Evolutionary conservation across 2,888 invertebrate species (phyloP).

Genomic region (Drosophila aldrichi): DNA sequence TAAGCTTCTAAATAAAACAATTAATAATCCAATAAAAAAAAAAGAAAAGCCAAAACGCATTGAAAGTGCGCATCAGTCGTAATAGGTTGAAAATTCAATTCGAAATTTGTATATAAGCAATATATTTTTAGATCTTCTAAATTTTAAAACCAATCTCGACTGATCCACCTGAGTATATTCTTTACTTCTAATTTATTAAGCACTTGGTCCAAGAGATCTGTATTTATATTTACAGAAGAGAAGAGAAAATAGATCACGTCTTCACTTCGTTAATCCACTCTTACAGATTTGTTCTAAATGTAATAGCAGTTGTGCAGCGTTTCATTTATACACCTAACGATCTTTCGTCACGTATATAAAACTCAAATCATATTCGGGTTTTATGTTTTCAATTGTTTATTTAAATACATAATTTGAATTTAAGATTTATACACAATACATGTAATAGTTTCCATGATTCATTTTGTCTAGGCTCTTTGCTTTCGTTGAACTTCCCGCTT

Average conservation of each 20-base stretch:
- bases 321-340: not conserved
- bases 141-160: conserved; percentile 31
- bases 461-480: conserved; percentile 65
- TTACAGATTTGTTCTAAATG: not conserved
- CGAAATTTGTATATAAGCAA: not conserved
- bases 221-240: too few relatives aligned
- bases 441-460: conserved; percentile 65
- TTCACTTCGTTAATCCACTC: not conserved
- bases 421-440: conserved; percentile 72
- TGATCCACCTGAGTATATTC: conserved; percentile 9
- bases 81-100: conserved; percentile 26
- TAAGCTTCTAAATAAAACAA: conserved; percentile 83
- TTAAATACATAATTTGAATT: conserved; percentile 79
- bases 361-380: not conserved
- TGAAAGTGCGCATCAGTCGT: conserved; percentile 21
- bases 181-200: not conserved
- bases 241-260: too few relatives aligned
- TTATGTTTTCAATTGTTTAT: conserved; percentile 71
- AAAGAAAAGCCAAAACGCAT: conserved; percentile 43
- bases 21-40: conserved; percentile 79
- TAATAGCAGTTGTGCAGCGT: not conserved
- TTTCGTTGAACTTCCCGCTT: conserved; percentile 30
- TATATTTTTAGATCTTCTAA: not conserved
- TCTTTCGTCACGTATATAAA: not conserved
- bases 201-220: not conserved